Base-by-base conservation (phyloP, 2,113 vertebrate genomes). In the Felis chaus region DNA sequence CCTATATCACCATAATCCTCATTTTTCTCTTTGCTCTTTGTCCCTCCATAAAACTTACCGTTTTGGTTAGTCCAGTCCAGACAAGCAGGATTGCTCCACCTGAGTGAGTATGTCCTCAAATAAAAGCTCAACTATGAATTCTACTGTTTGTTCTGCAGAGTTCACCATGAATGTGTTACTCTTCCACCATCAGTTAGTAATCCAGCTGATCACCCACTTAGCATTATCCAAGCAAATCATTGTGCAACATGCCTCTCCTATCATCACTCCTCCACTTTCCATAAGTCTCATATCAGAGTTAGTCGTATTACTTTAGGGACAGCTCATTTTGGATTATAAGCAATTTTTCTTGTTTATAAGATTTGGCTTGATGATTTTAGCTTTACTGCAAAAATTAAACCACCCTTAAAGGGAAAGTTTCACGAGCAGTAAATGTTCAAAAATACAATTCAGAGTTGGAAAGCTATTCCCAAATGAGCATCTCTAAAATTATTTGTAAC, bases 401-500 rank as follows among this genome's bases (percentile, higher is more conserved):
- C 33, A 93, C 27, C 3, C 48, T 88, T 41, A 89, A 85, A 55
- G 11, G 25, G 16, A 18, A 71, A 66, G 15, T 92, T 61, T 68
- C 25, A 53, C 13, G 41, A 69, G 73, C 4, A 29, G 7, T 63
- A 61, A 45, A 68, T 66, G 61, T 85, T 66, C 14, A 9, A 36
- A 83, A 96, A 69, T 21, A 31, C 31, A 73, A 84, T 87, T 45
- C 41, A 83, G 36, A 69, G 39, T 92, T 68, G 71, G 27, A 82
- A 90, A 53, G 29, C 13, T 83, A 31, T 80, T 90, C 55, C 86
- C 36, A 86, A 89, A 86, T 73, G 14, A 92, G 31, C 7, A 74
- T 94, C 83, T 85, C 66, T 81, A 66, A 86, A 94, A 86, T 57
- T 92, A 66, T 92, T 94, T 85, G 41, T 84, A 79, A 45, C 36